Conservation (phyloP, 2,113 vertebrate species). For the Pandion haliaetus region DNA sequence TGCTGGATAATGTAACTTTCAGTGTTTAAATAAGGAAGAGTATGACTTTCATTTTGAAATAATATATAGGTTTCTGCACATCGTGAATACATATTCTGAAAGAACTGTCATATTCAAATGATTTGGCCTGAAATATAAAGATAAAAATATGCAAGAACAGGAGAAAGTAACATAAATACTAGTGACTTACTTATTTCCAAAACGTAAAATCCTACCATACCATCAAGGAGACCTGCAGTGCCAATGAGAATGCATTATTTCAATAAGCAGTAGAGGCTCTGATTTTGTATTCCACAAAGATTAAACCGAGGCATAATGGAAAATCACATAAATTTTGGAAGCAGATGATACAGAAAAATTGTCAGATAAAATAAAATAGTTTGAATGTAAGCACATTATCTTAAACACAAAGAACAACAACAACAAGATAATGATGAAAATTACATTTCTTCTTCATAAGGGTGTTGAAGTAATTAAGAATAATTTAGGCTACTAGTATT, state of each 20-base stretch:
- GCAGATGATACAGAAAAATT: background rate
- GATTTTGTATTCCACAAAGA: background rate
- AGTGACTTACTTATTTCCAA: background rate
- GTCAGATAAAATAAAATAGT: background rate
- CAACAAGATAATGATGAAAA: background rate
- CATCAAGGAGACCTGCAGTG: background rate
- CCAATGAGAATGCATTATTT: background rate
- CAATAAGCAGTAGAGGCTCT: background rate
- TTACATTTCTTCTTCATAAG: background rate
- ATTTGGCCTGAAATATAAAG: background rate
- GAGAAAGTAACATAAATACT: background rate
- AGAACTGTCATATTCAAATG: background rate
- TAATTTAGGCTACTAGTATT: background rate
- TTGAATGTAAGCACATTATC: background rate
- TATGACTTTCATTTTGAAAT: background rate
- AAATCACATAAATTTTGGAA: background rate
- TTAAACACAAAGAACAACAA: background rate
- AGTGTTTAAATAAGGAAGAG: background rate
- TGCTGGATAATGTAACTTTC: background rate
- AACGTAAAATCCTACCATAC: background rate
- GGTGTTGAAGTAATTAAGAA: background rate
- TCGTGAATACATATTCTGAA: background rate
- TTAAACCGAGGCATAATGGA: background rate
- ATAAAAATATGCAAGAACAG: background rate
- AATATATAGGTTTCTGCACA: background rate